Percentiles rank a stretch among this genome's conserved stretches.
These are phyloP conservation scores for Thymelicus lineola DNA, from an alignment of 2,888 invertebrate species.

Conservation along the genomic window DNA sequence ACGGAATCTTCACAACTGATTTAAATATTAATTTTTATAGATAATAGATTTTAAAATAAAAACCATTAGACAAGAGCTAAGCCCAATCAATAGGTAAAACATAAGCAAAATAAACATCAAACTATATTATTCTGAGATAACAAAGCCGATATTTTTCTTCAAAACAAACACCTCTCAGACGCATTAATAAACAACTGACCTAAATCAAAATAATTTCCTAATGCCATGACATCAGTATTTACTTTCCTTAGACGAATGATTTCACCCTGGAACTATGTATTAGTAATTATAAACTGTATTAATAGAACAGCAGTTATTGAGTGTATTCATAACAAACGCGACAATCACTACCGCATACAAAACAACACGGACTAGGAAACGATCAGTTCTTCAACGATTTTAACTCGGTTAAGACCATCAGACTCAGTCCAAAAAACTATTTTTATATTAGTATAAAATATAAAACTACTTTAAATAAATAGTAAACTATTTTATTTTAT, in stretches of 20 bases:
- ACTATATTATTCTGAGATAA: not conserved
- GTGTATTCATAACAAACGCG: slow-evolving; percentile 62
- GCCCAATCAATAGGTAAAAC: too few relatives aligned
- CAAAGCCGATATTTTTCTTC: not conserved
- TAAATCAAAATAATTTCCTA: not conserved
- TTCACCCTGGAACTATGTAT: slow-evolving; percentile 22
- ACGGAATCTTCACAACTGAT: too few relatives aligned
- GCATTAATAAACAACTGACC: slow-evolving; percentile 1
- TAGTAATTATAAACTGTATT: slow-evolving; percentile 31
- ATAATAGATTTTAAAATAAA: too few relatives aligned
- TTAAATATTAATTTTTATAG: too few relatives aligned
- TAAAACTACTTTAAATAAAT: too few relatives aligned
- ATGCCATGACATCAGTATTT: slow-evolving; percentile 29
- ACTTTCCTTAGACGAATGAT: slow-evolving; percentile 17
- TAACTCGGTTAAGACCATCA: slow-evolving; percentile 45
- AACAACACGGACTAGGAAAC: slow-evolving; percentile 58
- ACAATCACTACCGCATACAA: slow-evolving; percentile 53
- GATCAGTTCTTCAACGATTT: slow-evolving; percentile 47
- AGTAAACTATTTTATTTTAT: too few relatives aligned
- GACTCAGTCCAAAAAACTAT: not conserved
- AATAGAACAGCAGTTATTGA: slow-evolving; percentile 24
- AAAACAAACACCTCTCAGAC: not conserved
- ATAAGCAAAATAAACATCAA: too few relatives aligned
- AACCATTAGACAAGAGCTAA: too few relatives aligned
- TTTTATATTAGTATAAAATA: not conserved